Evolutionary conservation across 2,113 vertebrate species (phyloP).

Genomic region (Chunga burmeisteri): DNA sequence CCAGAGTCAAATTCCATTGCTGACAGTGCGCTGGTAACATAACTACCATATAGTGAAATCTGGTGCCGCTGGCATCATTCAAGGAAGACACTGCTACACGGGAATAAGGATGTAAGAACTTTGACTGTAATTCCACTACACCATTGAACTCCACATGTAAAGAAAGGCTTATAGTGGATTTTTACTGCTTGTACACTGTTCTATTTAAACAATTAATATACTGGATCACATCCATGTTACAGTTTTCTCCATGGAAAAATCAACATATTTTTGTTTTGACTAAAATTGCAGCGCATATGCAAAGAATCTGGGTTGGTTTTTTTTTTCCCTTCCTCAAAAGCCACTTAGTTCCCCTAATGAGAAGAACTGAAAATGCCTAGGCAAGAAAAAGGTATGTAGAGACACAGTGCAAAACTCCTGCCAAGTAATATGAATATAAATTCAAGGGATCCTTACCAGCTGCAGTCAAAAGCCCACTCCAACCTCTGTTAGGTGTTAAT

Average conservation of each 20-base stretch:
- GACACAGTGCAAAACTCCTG: background rate
- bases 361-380: background rate
- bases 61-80: background rate
- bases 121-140: background rate
- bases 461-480: slow-evolving; percentile 46
- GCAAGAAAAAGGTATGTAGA: background rate
- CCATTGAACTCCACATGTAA: background rate
- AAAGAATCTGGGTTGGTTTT: background rate
- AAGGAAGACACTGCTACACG: background rate
- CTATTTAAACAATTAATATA: background rate
- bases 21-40: background rate
- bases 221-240: background rate
- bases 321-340: background rate
- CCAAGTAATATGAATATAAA: slow-evolving; percentile 48
- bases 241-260: background rate
- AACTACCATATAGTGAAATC: background rate
- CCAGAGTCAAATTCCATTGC: background rate
- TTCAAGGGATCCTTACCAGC: slow-evolving; percentile 39
- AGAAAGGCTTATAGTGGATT: background rate
- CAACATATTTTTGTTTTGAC: background rate
- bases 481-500: slow-evolving; percentile 33
- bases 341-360: background rate
- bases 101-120: background rate
- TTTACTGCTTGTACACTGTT: background rate
- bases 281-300: background rate